phyloP scores from a whole-genome alignment of 2,888 invertebrate species.

The Augochlorella aurata region DNA sequence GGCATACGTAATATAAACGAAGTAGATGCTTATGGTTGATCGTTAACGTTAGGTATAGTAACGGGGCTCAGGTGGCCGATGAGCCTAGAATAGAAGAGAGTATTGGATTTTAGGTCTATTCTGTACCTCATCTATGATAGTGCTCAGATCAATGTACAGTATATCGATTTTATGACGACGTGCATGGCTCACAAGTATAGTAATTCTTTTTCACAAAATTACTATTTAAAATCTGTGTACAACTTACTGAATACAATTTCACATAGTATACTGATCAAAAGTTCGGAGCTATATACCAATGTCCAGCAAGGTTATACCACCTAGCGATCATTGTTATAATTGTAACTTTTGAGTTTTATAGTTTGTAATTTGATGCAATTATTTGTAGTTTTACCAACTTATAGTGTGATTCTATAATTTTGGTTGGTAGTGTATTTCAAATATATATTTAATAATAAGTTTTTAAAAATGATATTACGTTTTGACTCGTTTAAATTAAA shows the following conservation, averaged over 20 bases:
- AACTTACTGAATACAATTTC: neutral
- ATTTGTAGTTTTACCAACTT: neutral
- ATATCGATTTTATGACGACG: neutral
- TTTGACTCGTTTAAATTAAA: no score
- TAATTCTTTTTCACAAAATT: neutral
- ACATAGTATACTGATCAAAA: neutral
- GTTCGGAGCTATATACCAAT: no score
- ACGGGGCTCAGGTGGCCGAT: conserved; percentile 8
- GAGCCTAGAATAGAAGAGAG: conserved; percentile 1
- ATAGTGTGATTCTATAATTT: neutral
- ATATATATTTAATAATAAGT: no score
- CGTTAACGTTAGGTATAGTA: conserved; percentile 6
- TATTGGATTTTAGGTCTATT: conserved; percentile 9
- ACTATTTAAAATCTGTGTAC: neutral
- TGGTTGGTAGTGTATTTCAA: no score
- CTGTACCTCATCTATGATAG: conserved; percentile 8
- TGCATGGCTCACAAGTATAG: neutral
- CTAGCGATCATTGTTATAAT: neutral
- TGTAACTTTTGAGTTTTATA: neutral
- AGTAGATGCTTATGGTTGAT: conserved; percentile 4
- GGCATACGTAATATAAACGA: neutral
- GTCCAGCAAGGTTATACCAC: neutral
- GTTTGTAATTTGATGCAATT: neutral
- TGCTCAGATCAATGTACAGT: neutral
- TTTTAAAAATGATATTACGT: no score